phyloP scores from a whole-genome alignment of 2,888 invertebrate species.

The Tenthredo notha region DNA sequence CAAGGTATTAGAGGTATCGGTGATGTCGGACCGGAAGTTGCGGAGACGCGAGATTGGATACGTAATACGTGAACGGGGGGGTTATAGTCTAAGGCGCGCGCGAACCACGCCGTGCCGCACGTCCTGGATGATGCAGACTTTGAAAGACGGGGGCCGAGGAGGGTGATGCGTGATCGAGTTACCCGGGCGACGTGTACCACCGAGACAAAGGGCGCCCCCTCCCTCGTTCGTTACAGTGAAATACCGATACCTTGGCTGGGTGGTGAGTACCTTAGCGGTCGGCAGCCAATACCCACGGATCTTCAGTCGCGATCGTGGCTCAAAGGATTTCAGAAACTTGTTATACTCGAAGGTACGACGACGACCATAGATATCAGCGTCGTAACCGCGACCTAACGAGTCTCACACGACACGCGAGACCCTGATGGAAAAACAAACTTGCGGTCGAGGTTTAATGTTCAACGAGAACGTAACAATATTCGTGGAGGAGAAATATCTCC shows the following conservation, averaged over 20 bases:
- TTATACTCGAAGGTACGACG: background rate
- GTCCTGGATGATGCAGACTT: conserved; percentile 34
- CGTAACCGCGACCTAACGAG: conserved; percentile 14
- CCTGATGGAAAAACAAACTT: conserved; percentile 35
- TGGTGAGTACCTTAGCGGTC: background rate
- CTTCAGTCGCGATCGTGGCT: conserved; percentile 1
- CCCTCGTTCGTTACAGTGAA: conserved; percentile 34
- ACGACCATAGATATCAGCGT: background rate
- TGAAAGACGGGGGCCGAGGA: conserved; percentile 55
- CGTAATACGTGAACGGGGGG: conserved; percentile 32
- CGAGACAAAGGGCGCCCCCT: conserved; percentile 64
- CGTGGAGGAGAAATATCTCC: conserved; percentile 31
- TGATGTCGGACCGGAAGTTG: conserved; percentile 41
- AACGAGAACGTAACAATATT: conserved; percentile 15
- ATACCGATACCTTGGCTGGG: conserved; percentile 27
- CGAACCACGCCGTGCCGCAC: background rate
- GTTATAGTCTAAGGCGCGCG: conserved; percentile 37
- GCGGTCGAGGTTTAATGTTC: conserved; percentile 39
- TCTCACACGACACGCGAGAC: conserved; percentile 38
- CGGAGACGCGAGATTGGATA: conserved; percentile 42
- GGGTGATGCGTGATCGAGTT: conserved; percentile 75
- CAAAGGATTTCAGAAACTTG: background rate
- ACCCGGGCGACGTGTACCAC: conserved; percentile 67
- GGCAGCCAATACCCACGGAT: conserved; percentile 12
- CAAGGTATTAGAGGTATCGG: background rate